Base-by-base conservation (phyloP, 1,140 invertebrate genomes). In the Microplitis mediator region DNA sequence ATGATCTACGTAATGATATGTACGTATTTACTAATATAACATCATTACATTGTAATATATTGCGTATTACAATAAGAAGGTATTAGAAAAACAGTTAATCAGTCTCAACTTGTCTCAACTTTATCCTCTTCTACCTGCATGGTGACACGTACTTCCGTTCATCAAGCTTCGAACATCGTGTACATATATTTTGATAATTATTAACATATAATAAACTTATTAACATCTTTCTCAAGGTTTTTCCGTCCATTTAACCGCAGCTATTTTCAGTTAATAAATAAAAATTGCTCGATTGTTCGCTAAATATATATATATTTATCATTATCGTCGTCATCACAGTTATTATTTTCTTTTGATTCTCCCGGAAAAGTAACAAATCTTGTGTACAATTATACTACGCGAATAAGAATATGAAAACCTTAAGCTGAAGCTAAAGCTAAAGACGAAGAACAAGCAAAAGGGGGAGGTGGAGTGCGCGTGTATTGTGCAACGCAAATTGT, bases 401-500 rank as follows among this genome's bases (percentile, higher is more conserved):
- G 23, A 23, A 23, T 23, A 23, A 23, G 23, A 23, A 23, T 23
- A 23, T 23, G 23, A 23, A 23, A 23, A 23, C 23, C 23, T 23
- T 23, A 23, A 23, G 23, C 23, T 23, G 2, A 23, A 23, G 23
- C 23, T 23, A 23, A 23, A 23, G 23, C 23, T 23, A 23, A 23
- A 23, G 23, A 23, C 23, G 39, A 45, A 45, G 39, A 45, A 45
- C 5, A 45, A 9, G 39, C 11, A 45, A 45, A 45, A 45, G 39
- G 11, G 36, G 8, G 45, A 64, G 13, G 54, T 16, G 58, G 66
- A 62, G 58, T 54, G 76, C 69, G 61, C 72, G 64, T 80, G 69
- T 61, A 66, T 81, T 81, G 75, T 78, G 77, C 75, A 80, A 81
- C 69, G 58, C 11, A 80, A 82, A 80, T 81, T 78, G 58, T 66